Conservation (phyloP, 2,888 invertebrate species). For the Caenorhabditis panamensis region DNA sequence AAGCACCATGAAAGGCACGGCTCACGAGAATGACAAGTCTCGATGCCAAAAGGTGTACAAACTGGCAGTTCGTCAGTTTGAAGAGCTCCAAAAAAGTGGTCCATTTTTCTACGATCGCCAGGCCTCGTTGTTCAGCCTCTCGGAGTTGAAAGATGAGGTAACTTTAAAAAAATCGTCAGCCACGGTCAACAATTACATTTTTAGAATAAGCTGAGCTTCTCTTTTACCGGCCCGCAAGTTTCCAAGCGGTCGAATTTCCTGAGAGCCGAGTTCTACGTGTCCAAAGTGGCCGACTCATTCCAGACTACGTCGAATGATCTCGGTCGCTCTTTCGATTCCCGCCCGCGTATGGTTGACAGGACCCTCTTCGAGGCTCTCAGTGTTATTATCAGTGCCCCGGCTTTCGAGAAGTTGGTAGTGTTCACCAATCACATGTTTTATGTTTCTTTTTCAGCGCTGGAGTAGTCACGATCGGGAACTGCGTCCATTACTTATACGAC, state of each 20-base stretch:
- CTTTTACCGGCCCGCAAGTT: not conserved
- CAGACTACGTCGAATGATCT: constrained; percentile 31
- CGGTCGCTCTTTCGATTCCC: not conserved
- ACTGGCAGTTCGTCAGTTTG: not conserved
- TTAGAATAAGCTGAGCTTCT: not conserved
- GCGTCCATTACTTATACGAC: constrained; percentile 28
- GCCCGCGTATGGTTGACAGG: constrained; percentile 9
- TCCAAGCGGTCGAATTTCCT: constrained; percentile 22
- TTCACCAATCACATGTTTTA: not conserved
- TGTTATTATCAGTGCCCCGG: constrained; percentile 9
- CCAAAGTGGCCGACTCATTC: not conserved
- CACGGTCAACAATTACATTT: too few species aligned
- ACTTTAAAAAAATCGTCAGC: too few species aligned
- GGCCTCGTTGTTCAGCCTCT: constrained; percentile 10
- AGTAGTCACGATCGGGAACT: constrained; percentile 17
- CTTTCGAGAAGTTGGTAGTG: constrained; percentile 17
- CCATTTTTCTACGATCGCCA: constrained; percentile 31
- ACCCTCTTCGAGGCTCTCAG: constrained; percentile 27
- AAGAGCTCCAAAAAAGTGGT: not conserved
- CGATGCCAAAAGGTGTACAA: constrained; percentile 20
- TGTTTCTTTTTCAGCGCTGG: constrained; percentile 10
- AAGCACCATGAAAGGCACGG: not conserved
- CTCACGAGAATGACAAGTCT: not conserved
- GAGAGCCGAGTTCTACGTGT: not conserved
- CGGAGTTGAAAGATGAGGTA: not conserved